A percentile compares a stretch with the other conserved stretches of the same genome.
phyloP scores from a whole-genome alignment of 2,888 invertebrate species.

The Prenolepis imparis region DNA sequence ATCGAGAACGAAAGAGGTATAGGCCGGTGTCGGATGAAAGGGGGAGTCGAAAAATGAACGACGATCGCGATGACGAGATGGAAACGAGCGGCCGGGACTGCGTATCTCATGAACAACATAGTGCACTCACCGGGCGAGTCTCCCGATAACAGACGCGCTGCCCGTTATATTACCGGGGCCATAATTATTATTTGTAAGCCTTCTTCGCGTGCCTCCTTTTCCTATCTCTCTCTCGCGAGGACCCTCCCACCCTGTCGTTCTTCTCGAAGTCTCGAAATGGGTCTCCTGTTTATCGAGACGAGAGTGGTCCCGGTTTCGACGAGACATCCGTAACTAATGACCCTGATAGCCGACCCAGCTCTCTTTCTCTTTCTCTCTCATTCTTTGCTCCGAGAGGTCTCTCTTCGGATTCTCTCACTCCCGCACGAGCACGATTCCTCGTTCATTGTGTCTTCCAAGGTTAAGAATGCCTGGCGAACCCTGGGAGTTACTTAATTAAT shows the following conservation, averaged over 20 bases:
- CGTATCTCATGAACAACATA: conserved; percentile 83
- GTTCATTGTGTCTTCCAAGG: conserved; percentile 78
- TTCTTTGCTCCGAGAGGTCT: conserved; percentile 31
- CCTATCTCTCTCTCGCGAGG: conserved; percentile 66
- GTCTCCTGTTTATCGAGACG: conserved; percentile 83
- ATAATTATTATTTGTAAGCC: conserved; percentile 83
- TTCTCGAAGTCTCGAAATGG: conserved; percentile 50
- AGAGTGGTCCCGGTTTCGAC: conserved; percentile 83
- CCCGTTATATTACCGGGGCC: conserved; percentile 83
- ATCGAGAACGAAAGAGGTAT: conserved; percentile 18
- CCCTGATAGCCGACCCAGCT: conserved; percentile 82
- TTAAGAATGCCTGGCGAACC: conserved; percentile 80
- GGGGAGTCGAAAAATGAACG: conserved; percentile 54
- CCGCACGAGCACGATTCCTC: conserved; percentile 70
- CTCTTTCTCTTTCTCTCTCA: conserved; percentile 64
- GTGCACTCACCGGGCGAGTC: conserved; percentile 82
- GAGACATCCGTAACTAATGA: conserved; percentile 86
- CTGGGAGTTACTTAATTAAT: conserved; percentile 83
- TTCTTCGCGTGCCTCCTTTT: conserved; percentile 68
- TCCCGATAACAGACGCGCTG: conserved; percentile 81
- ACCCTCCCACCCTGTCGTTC: conserved; percentile 60
- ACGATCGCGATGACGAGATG: conserved; percentile 69
- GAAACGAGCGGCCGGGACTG: conserved; percentile 59
- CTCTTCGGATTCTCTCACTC: conserved; percentile 48
- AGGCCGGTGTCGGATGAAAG: conserved; percentile 4